These are phyloP conservation scores for Platorchestia sp. DNA, from an alignment of 1,140 invertebrate species.

Conservation along the genomic window DNA sequence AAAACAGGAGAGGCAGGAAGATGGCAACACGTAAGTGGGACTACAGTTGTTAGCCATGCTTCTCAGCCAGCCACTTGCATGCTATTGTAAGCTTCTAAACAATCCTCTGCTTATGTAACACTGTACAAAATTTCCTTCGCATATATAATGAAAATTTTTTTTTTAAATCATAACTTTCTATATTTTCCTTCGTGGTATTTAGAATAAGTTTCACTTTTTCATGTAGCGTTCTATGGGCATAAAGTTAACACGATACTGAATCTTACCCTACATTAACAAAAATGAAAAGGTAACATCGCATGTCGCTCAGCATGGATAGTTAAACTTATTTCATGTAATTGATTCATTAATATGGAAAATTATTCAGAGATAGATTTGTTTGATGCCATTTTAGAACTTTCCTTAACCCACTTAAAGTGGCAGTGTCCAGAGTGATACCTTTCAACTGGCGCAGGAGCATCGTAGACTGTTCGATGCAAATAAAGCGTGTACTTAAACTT, in stretches of 20 bases:
- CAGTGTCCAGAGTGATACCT: too few relatives aligned
- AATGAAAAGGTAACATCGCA: not conserved
- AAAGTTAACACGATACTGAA: not conserved
- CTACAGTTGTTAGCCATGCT: conserved; percentile 55
- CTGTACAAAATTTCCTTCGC: not conserved
- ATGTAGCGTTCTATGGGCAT: not conserved
- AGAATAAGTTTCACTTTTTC: not conserved
- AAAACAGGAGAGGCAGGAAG: conserved; percentile 65
- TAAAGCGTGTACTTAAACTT: not conserved
- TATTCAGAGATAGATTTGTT: not conserved
- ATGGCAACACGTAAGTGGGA: conserved; percentile 61
- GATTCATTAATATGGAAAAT: not conserved
- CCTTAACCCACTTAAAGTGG: too few relatives aligned
- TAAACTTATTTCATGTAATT: not conserved
- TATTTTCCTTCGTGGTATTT: not conserved
- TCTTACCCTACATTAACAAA: not conserved
- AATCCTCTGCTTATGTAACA: not conserved
- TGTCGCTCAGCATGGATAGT: not conserved
- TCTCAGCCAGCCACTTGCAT: conserved; percentile 11
- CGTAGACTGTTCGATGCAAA: not conserved
- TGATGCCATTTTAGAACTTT: not conserved
- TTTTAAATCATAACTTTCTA: not conserved
- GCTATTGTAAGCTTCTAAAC: not conserved
- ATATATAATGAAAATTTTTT: not conserved
- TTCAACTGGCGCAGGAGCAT: too few relatives aligned